Evolutionary conservation across 2,797 vertebrate species (phyloP).

Genomic region (Poecilia velifera): DNA sequence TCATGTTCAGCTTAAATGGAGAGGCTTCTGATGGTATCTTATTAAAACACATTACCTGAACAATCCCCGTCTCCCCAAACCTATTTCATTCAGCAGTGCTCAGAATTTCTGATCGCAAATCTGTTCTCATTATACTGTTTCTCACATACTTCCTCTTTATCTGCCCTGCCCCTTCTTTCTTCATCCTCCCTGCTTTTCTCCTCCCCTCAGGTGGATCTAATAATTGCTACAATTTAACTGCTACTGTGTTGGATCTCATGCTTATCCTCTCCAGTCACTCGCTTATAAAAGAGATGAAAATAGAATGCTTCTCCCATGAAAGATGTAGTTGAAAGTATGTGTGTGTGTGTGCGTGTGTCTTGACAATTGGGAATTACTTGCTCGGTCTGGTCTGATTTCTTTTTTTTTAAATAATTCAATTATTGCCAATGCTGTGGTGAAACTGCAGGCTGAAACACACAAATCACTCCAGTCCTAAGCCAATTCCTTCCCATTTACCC

Average conservation of each 20-base stretch:
- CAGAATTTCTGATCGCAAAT: constrained; percentile 69
- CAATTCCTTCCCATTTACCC: constrained; percentile 68
- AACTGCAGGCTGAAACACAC: constrained; percentile 67
- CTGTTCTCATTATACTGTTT: constrained; percentile 58
- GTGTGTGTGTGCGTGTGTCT: constrained; percentile 14
- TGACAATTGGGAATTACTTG: constrained; percentile 36
- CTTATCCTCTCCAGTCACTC: constrained; percentile 65
- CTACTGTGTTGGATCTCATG: constrained; percentile 70
- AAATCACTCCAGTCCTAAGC: constrained; percentile 71
- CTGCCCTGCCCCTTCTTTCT: background rate
- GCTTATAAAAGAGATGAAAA: constrained; percentile 66
- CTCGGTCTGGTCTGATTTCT: constrained; percentile 38
- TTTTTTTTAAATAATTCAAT: constrained; percentile 69
- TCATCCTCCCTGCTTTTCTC: background rate
- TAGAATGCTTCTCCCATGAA: constrained; percentile 47
- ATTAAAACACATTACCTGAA: constrained; percentile 68
- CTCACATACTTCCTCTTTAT: constrained; percentile 43
- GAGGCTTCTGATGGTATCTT: constrained; percentile 36
- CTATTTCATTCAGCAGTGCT: constrained; percentile 58
- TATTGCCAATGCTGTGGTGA: constrained; percentile 48
- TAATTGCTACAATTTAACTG: constrained; percentile 73
- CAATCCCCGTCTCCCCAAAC: constrained; percentile 57
- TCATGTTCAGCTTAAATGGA: background rate
- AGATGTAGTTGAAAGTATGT: constrained; percentile 16
- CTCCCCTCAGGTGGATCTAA: constrained; percentile 68